Evolutionary conservation across 2,113 vertebrate species (phyloP), one percentile per base, ranked within the genome.

Genomic region (Tauraco erythrolophus): DNA sequence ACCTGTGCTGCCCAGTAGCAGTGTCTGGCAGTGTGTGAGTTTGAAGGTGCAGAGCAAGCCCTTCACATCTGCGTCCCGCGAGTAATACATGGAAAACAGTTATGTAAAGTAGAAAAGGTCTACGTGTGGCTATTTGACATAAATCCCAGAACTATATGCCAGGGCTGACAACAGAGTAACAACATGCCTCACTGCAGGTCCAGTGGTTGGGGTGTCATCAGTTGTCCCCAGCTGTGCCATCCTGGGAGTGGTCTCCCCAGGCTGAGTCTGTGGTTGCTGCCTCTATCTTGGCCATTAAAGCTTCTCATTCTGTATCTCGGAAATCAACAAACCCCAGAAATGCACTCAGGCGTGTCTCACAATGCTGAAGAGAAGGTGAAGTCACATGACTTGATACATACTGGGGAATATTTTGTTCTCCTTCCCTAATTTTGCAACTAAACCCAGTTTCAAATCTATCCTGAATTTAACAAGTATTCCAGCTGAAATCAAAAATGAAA

Each of bases 381-480:
- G 7, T 8, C 2, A 0, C 19, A 3, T 31, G n/a, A 10, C 1
- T 1, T 24, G 14, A 8, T 51, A 51, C 0, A 1, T 41, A 45
- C 15, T 4, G 1, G 17, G 10, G 4, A 24, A 19, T 60, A 37
- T 45, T 76, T 89, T 72, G 5, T 54, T 87, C 19, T 78, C 39
- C 30, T 60, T 64, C 22, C 10, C 4, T 68, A 37, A 31, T 72
- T 64, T 72, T 5, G 3, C 48, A 68, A 24, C 43, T 64, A 48
- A 89, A 92, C 25, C 41, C 0, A 19, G 31, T 57, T 83, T 87
- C 7, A 51, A 76, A 64, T 46, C 25, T 46, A 19, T 60, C 45
- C 48, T 60, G 16, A 54, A 71, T 68, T 74, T 76, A 53, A 21
- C 15, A 62, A 82, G 37, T 11, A 3, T 12, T 65, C 37, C 27